Evolutionary conservation across 1,140 invertebrate species (phyloP).

Genomic region (Phocides pigmalion): DNA sequence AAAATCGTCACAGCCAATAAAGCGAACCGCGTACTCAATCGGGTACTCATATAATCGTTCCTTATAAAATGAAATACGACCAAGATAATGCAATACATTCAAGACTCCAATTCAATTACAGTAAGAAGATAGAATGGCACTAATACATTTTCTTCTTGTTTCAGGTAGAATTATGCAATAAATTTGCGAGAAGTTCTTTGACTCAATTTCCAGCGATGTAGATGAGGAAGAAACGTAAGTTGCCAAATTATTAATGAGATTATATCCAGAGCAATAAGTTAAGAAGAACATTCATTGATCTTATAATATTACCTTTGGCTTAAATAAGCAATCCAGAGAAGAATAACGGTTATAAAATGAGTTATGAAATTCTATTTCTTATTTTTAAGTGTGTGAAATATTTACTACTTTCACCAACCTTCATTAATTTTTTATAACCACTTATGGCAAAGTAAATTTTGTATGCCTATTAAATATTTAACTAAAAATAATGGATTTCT

Average conservation of each 20-base stretch:
- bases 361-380: too few relatives aligned
- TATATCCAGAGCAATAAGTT: conserved; percentile 49
- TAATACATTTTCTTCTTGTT: conserved; percentile 82
- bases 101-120: conserved; percentile 15
- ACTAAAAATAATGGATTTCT: too few relatives aligned
- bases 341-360: too few relatives aligned
- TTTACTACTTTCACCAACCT: too few relatives aligned
- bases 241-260: conserved; percentile 54
- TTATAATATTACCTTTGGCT: neutral
- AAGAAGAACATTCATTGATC: conserved; percentile 38
- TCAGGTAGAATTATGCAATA: conserved; percentile 83
- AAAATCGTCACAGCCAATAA: too few relatives aligned
- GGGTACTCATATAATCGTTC: too few relatives aligned
- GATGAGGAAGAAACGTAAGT: conserved; percentile 75
- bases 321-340: too few relatives aligned
- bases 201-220: conserved; percentile 54
- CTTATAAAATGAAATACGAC: neutral
- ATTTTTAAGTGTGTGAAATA: too few relatives aligned
- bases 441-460: too few relatives aligned
- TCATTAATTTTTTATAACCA: too few relatives aligned
- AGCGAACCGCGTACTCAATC: too few relatives aligned
- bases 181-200: conserved; percentile 77
- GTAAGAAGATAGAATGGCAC: conserved; percentile 47
- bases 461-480: too few relatives aligned
- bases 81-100: neutral